Evolutionary conservation across 2,888 invertebrate species (phyloP), one percentile per base, ranked within the genome.

Genomic region (Volucella inanis): DNA sequence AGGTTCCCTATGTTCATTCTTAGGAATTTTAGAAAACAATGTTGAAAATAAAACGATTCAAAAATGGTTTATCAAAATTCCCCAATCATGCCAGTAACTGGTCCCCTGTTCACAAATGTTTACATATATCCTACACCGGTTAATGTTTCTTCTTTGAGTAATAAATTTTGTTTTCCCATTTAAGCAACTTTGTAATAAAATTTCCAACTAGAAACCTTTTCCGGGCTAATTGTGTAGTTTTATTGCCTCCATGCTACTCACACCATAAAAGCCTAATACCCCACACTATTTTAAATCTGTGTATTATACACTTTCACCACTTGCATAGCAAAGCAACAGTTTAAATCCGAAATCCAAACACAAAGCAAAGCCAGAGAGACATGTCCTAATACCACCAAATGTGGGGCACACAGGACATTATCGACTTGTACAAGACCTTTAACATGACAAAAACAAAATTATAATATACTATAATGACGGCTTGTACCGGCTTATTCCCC

Each of bases 391-490:
- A 57, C 49, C 22, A 52, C 61, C 57, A 57, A 55, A 49, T 59
- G 18, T 18, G 61, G 50, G 67, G 54, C 62, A 72, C 64, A 76
- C 47, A 72, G 85, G 77, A 77, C 81, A 81, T 85, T 76, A 85
- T 85, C 76, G 76, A 76, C 72, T 76, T 72, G 41, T 72, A 85
- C 67, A 57, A 62, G 76, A 76, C 85, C 72, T 81, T 71, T 72
- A 68, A 81, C 76, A 81, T 55, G 62, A 75, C 75, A 81, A 70
- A 65, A 79, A 65, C 79, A 71, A 85, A 76, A 77, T 85, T 81
- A 77, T 85, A 85, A 85, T 85, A 68, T 77, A 81, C 81, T 68
- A 72, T 70, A 70, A 72, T 67, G 65, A 43, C 67, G 61, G 15
- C 59, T 50, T 79, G 65, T 75, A 71, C 8, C 31, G 38, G 11